Conservation (phyloP, 1,140 invertebrate genomes). For the Coenobita brevimanus region DNA sequence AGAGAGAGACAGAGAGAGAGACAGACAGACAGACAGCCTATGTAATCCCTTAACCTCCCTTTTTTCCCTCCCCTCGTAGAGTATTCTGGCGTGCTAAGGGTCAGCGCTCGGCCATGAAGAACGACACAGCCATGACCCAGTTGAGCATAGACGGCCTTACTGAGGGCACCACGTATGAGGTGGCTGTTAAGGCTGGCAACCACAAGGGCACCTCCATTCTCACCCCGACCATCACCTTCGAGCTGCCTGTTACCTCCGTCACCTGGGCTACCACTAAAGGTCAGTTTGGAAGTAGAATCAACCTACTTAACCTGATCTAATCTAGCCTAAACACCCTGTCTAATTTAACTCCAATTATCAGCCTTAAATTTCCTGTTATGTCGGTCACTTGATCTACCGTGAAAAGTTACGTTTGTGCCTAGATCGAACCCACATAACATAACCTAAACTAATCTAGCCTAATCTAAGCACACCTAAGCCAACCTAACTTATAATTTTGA, state of each 20-base stretch:
- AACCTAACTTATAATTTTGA: no score
- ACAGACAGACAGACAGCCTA: not conserved
- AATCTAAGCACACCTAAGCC: no score
- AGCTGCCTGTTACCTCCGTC: slow-evolving; percentile 81
- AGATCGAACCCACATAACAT: no score
- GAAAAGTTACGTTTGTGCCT: no score
- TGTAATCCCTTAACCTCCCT: not conserved
- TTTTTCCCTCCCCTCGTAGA: slow-evolving; percentile 69
- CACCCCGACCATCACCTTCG: slow-evolving; percentile 82
- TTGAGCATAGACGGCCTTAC: slow-evolving; percentile 81
- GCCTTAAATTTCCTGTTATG: no score
- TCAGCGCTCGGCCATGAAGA: slow-evolving; percentile 76
- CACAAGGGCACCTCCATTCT: slow-evolving; percentile 84
- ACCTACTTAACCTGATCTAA: no score
- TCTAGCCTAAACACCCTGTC: no score
- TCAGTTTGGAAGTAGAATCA: no score
- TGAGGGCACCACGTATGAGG: slow-evolving; percentile 83
- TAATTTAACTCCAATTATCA: no score
- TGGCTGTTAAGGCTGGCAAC: slow-evolving; percentile 87
- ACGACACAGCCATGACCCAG: slow-evolving; percentile 82
- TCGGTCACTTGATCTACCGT: no score
- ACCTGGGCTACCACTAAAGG: slow-evolving; percentile 77
- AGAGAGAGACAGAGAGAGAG: not conserved
- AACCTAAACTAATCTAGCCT: no score
- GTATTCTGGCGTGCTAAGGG: slow-evolving; percentile 76